Percentiles rank a stretch among this genome's conserved stretches.
These are phyloP conservation scores for Sycophaga agraensis DNA, from an alignment of 1,140 invertebrate species.

Conservation along the genomic window DNA sequence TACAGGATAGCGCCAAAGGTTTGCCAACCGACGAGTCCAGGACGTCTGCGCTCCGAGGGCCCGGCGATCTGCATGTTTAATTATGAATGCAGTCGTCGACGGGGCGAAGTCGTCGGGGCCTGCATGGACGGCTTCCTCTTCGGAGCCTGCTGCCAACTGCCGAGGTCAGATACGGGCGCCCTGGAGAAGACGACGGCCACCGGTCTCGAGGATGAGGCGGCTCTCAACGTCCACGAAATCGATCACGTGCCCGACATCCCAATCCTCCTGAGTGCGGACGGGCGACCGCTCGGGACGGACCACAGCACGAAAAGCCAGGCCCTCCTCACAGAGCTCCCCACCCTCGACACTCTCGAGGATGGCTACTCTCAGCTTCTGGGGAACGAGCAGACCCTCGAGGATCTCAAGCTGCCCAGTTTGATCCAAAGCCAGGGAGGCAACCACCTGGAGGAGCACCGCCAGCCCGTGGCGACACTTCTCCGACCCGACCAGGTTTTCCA, in stretches of 20 bases:
- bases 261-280: conserved; percentile 49
- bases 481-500: conserved; percentile 52
- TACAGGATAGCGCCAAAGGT: conserved; percentile 79
- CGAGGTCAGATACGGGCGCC: no score
- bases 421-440: conserved; percentile 43
- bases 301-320: background rate
- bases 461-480: conserved; percentile 58
- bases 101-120: conserved; percentile 81
- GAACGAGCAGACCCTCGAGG: conserved; percentile 44
- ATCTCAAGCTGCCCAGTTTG: conserved; percentile 43
- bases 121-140: conserved; percentile 92
- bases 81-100: conserved; percentile 80
- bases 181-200: conserved; percentile 23
- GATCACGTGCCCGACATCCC: conserved; percentile 52
- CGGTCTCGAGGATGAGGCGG: conserved; percentile 22
- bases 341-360: conserved; percentile 42
- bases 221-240: conserved; percentile 40
- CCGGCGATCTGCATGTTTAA: conserved; percentile 93
- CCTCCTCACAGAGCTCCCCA: background rate
- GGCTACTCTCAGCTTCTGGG: conserved; percentile 42
- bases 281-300: conserved; percentile 41
- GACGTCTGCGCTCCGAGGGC: conserved; percentile 52
- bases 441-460: conserved; percentile 47
- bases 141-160: conserved; percentile 82
- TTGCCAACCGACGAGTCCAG: conserved; percentile 64